Evolutionary conservation across 2,797 vertebrate species (phyloP).

Genomic region (Tadarida brasiliensis): DNA sequence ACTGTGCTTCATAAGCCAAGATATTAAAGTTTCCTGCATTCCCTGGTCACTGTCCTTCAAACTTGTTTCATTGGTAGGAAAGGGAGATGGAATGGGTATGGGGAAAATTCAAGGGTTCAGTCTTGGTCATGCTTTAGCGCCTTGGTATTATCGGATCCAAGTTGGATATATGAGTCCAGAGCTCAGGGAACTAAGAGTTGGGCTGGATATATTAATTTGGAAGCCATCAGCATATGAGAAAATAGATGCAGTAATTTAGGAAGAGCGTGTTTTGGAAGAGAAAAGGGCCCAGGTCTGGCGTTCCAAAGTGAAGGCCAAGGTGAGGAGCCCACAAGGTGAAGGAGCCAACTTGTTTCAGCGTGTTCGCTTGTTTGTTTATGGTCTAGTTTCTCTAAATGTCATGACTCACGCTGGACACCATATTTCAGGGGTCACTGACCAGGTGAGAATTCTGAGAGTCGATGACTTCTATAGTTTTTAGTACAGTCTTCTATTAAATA

Average conservation of each 20-base stretch:
- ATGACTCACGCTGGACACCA: background rate
- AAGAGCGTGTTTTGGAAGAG: background rate
- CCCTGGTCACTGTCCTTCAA: background rate
- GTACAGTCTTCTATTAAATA: background rate
- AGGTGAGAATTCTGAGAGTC: background rate
- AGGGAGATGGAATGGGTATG: background rate
- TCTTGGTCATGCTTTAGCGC: background rate
- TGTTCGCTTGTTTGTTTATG: background rate
- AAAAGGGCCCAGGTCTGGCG: background rate
- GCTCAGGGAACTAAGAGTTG: background rate
- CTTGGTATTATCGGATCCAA: background rate
- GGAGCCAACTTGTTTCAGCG: background rate
- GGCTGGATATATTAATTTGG: background rate
- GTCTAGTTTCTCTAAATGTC: constrained; percentile 28
- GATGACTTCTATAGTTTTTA: background rate
- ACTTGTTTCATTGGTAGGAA: constrained; percentile 19
- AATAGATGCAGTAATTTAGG: background rate
- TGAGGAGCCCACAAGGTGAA: background rate
- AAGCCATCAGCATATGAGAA: background rate
- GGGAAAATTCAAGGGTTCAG: background rate
- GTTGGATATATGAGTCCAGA: background rate
- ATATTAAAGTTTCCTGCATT: background rate
- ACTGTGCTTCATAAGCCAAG: constrained; percentile 10
- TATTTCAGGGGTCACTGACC: background rate
- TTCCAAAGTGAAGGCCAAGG: background rate